Evolutionary conservation across 2,888 invertebrate genomes (phyloP).

Genomic region (Bedellia somnulentella): DNA sequence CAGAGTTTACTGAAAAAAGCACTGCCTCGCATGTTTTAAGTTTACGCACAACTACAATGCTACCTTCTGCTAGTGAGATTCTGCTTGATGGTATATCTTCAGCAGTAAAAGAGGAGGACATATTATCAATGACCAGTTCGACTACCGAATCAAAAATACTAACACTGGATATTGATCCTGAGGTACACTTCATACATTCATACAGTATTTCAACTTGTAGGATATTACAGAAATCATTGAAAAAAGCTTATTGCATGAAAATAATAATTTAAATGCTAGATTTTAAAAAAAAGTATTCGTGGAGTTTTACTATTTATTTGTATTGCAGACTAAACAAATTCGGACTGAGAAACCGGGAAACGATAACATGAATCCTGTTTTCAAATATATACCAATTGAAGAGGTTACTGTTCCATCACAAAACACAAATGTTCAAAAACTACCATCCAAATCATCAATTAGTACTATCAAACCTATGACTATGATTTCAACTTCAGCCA

Average conservation of each 20-base stretch:
- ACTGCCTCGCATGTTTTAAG: constrained; percentile 60
- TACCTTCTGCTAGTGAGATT: constrained; percentile 63
- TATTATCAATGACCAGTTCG: constrained; percentile 52
- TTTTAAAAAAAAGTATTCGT: too few species aligned
- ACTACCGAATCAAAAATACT: constrained; percentile 59
- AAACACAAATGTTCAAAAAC: constrained; percentile 42
- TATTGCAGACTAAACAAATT: constrained; percentile 59
- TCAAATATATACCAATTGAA: constrained; percentile 52
- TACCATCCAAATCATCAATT: constrained; percentile 30
- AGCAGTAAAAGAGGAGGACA: constrained; percentile 63
- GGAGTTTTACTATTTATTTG: too few species aligned
- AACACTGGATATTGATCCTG: constrained; percentile 64
- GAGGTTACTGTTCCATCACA: constrained; percentile 36
- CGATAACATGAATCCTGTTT: constrained; percentile 35
- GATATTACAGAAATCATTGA: not conserved
- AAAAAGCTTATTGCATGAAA: constrained; percentile 5
- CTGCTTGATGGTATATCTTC: constrained; percentile 64
- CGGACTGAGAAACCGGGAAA: constrained; percentile 49
- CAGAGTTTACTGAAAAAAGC: constrained; percentile 49
- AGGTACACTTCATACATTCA: constrained; percentile 50
- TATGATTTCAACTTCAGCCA: too few species aligned
- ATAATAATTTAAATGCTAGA: constrained; percentile 2
- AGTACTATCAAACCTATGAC: too few species aligned
- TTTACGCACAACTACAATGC: constrained; percentile 59
- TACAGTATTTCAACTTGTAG: not conserved